A percentile compares a stretch with the other conserved stretches of the same genome.
phyloP scores from a whole-genome alignment of 2,797 vertebrate genomes.

The Peromyscus aztecus region DNA sequence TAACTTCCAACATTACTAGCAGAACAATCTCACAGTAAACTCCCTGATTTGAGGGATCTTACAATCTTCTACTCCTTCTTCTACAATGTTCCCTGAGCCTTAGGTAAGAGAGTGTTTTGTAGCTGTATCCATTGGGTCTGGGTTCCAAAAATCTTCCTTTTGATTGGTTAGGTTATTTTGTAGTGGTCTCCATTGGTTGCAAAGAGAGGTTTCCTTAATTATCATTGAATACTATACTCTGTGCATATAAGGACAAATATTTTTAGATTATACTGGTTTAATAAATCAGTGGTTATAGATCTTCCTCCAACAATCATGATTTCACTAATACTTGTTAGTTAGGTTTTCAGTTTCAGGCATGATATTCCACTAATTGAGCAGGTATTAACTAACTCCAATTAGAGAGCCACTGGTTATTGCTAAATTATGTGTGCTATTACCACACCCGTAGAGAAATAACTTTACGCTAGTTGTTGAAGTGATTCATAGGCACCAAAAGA shows the following conservation, averaged over 20 bases:
- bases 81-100: no score
- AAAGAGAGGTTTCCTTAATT: not conserved
- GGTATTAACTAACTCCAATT: not conserved
- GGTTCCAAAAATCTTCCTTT: no score
- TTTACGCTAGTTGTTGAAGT: no score
- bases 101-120: no score
- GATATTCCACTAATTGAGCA: not conserved
- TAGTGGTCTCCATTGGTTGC: not conserved
- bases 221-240: not conserved
- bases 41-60: no score
- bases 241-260: not conserved
- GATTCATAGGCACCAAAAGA: not conserved
- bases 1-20: no score
- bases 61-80: no score
- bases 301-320: not conserved
- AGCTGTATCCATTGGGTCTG: no score
- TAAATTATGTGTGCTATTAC: not conserved
- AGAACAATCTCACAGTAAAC: no score
- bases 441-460: no score
- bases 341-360: not conserved
- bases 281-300: not conserved
- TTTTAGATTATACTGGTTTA: not conserved
- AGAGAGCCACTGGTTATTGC: not conserved
- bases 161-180: not conserved
- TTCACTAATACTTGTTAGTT: not conserved